Evolutionary conservation across 2,113 vertebrate species (phyloP).

Genomic region (Chaetodon auriga): DNA sequence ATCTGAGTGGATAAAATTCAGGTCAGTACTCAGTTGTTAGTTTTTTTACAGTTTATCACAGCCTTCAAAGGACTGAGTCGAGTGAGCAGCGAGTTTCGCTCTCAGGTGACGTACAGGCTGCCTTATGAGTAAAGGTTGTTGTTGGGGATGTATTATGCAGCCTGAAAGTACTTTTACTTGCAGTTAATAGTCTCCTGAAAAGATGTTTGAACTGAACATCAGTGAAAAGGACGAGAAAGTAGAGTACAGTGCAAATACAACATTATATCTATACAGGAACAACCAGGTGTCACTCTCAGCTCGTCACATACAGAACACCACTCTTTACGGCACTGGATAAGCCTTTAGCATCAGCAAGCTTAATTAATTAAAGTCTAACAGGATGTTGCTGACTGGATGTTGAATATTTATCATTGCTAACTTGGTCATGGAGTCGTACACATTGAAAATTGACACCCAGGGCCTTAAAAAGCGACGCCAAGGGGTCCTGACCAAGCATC

Average conservation of each 20-base stretch:
- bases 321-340: too few species aligned
- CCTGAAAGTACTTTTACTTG: neutral
- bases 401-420: too few species aligned
- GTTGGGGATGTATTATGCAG: neutral
- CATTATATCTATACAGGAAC: neutral
- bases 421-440: too few species aligned
- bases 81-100: neutral
- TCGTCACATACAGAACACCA: neutral
- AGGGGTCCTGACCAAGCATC: too few species aligned
- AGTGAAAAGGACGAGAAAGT: neutral
- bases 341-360: too few species aligned
- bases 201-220: neutral
- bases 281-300: too few species aligned
- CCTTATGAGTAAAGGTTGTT: neutral
- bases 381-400: too few species aligned
- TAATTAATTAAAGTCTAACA: too few species aligned
- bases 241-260: neutral
- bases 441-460: too few species aligned
- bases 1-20: neutral
- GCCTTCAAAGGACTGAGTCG: neutral
- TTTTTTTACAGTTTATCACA: neutral
- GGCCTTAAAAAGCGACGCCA: too few species aligned
- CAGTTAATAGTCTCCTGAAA: neutral
- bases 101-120: neutral
- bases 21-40: too few species aligned